Evolutionary conservation across 2,888 invertebrate species (phyloP).

Genomic region (Beris morrisii): DNA sequence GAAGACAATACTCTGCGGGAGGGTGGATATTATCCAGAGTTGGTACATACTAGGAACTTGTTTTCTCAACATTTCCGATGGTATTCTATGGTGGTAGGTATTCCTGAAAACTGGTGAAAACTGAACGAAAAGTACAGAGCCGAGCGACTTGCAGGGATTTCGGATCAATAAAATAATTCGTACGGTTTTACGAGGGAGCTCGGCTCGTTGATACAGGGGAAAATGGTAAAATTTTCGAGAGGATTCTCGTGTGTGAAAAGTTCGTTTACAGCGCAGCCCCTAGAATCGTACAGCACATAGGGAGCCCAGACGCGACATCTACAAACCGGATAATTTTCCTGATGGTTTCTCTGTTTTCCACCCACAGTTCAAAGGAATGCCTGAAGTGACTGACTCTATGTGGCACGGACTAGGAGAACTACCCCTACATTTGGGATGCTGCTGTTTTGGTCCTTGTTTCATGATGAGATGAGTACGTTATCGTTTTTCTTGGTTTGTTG

Average conservation of each 20-base stretch:
- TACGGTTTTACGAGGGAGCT: slow-evolving; percentile 10
- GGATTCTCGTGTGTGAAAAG: slow-evolving; percentile 17
- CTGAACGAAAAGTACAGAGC: slow-evolving; percentile 23
- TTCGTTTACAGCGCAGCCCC: slow-evolving; percentile 15
- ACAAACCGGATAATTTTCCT: not conserved
- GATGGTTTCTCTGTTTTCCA: slow-evolving; percentile 7
- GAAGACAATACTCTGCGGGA: slow-evolving; percentile 10
- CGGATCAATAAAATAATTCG: slow-evolving; percentile 31
- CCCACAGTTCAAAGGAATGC: slow-evolving; percentile 11
- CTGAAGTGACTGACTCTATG: slow-evolving; percentile 15
- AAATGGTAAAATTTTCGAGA: not conserved
- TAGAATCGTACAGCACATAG: not conserved
- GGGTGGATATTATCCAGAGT: slow-evolving; percentile 8
- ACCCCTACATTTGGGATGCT: slow-evolving; percentile 12
- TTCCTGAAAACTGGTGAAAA: slow-evolving; percentile 19
- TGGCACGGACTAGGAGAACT: slow-evolving; percentile 1
- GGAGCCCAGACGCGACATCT: not conserved
- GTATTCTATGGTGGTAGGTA: not conserved
- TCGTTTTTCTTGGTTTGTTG: not conserved
- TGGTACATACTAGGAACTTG: slow-evolving; percentile 2
- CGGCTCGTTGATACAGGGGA: slow-evolving; percentile 1
- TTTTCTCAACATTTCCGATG: slow-evolving; percentile 10
- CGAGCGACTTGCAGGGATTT: slow-evolving; percentile 1
- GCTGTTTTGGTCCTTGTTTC: slow-evolving; percentile 8
- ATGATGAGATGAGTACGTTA: too few species aligned